Evolutionary conservation across 2,113 vertebrate genomes (phyloP).

Genomic region (human): GRCh38 chr4:145439001-145439500

Average conservation of each 20-base stretch:
- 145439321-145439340: neutral
- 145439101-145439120: neutral
- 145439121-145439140: neutral
- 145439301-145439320: neutral
- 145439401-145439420: neutral
- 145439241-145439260: neutral
- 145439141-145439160: neutral
- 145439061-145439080: neutral
- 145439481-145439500: neutral
- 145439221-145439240: neutral
- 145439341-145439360: neutral
- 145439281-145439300: neutral
- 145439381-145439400: neutral
- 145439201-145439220: neutral
- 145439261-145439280: neutral
- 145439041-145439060: too few relatives aligned
- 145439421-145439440: neutral
- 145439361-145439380: neutral
- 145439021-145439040: fast-evolving
- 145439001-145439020: neutral
- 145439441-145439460: neutral
- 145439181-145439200: neutral
- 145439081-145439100: neutral
- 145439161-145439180: neutral
- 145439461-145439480: neutral